A percentile compares a stretch with the other conserved stretches of the same genome.
These are phyloP conservation scores for Belonocnema kinseyi DNA, from an alignment of 1,140 invertebrate genomes.

Conservation along the genomic window DNA sequence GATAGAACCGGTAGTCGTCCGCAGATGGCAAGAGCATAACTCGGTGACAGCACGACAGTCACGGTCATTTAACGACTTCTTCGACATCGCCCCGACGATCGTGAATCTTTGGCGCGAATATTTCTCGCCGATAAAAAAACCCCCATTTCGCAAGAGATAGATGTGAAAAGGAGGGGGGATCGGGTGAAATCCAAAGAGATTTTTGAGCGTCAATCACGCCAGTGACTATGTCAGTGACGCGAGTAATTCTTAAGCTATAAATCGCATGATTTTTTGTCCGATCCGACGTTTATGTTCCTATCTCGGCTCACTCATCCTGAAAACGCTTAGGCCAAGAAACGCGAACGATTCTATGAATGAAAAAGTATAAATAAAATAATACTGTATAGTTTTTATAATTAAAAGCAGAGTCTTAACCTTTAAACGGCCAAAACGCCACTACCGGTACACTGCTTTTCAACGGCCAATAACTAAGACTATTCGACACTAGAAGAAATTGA, in stretches of 20 bases:
- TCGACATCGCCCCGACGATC: constrained; percentile 57
- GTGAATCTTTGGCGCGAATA: constrained; percentile 59
- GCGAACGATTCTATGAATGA: too few species aligned
- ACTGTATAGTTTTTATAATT: too few species aligned
- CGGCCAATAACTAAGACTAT: too few species aligned
- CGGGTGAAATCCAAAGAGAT: background rate
- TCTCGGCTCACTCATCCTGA: background rate
- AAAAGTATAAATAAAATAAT: too few species aligned
- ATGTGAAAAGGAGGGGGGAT: constrained; percentile 39
- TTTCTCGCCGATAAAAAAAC: constrained; percentile 52
- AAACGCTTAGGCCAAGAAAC: too few species aligned
- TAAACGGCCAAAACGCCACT: too few species aligned
- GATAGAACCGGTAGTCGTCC: constrained; percentile 55
- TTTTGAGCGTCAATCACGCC: constrained; percentile 20
- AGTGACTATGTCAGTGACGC: constrained; percentile 5
- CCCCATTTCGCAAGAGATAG: constrained; percentile 54
- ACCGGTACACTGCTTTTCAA: too few species aligned
- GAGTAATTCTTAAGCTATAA: constrained; percentile 11
- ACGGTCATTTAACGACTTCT: constrained; percentile 59
- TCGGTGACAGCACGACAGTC: constrained; percentile 55
- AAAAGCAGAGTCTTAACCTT: too few species aligned
- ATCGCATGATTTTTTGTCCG: background rate
- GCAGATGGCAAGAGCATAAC: constrained; percentile 55
- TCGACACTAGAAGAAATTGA: too few species aligned
- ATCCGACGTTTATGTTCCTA: background rate